Conservation (phyloP, 2,888 invertebrate genomes). For the Tachina fera region DNA sequence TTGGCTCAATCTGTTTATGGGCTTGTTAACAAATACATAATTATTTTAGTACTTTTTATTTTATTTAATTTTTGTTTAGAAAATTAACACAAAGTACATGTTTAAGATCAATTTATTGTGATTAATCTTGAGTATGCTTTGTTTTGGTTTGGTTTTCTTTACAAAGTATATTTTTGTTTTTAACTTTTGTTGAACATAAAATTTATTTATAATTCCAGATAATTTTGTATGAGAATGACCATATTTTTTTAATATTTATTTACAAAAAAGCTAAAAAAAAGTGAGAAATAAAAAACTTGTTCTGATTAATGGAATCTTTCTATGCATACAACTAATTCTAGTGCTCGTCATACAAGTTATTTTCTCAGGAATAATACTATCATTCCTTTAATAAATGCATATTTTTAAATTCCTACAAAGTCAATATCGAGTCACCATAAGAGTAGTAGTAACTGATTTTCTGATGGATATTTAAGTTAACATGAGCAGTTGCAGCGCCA, state of each 20-base stretch:
- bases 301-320: too few species aligned
- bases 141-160: not conserved
- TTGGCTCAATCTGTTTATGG: slow-evolving; percentile 4
- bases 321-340: too few species aligned
- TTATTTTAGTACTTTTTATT: not conserved
- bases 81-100: slow-evolving; percentile 35
- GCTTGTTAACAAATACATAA: slow-evolving; percentile 26
- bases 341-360: too few species aligned
- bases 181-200: not conserved
- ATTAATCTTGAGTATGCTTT: slow-evolving; percentile 5
- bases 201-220: slow-evolving; percentile 8
- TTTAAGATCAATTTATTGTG: slow-evolving; percentile 43
- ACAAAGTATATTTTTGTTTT: not conserved
- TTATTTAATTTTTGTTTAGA: not conserved
- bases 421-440: too few species aligned
- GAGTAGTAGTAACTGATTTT: too few species aligned
- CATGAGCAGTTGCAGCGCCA: too few species aligned
- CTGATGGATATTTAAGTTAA: too few species aligned
- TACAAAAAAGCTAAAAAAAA: too few species aligned
- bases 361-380: too few species aligned
- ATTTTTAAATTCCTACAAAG: too few species aligned
- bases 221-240: not conserved
- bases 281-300: too few species aligned
- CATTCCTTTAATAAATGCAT: too few species aligned
- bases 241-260: not conserved